Conservation (phyloP, 2,888 invertebrate genomes). For the Conchocele bisecta region DNA sequence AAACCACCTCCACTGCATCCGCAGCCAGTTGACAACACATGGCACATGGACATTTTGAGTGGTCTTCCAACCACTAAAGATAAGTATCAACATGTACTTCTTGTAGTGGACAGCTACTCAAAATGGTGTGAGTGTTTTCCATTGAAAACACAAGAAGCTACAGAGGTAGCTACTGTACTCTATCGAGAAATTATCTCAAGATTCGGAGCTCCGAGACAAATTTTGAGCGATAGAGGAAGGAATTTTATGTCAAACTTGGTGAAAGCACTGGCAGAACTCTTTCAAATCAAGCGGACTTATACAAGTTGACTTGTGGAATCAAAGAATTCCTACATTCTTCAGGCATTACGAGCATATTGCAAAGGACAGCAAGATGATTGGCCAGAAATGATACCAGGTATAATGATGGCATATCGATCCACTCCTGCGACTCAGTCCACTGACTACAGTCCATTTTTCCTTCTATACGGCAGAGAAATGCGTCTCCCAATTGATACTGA, state of each 20-base stretch:
- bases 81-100: conserved; percentile 39
- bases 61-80: conserved; percentile 34
- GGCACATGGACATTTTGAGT: conserved; percentile 50
- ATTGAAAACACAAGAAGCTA: conserved; percentile 16
- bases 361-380: conserved; percentile 43
- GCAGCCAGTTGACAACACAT: no score
- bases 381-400: conserved; percentile 38
- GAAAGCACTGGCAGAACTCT: conserved; percentile 29
- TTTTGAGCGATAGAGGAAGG: conserved; percentile 36
- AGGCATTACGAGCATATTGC: conserved; percentile 45
- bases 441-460: conserved; percentile 24
- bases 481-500: conserved; percentile 31
- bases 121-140: conserved; percentile 48
- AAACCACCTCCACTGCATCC: conserved; percentile 45
- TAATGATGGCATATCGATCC: conserved; percentile 51
- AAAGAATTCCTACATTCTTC: conserved; percentile 48
- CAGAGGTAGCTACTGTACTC: conserved; percentile 34
- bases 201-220: conserved; percentile 26
- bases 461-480: conserved; percentile 47
- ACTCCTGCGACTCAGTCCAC: conserved; percentile 51
- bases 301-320: conserved; percentile 48
- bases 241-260: conserved; percentile 41
- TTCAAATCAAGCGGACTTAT: conserved; percentile 17
- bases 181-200: conserved; percentile 25
- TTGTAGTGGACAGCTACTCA: conserved; percentile 53